Percentiles rank a stretch among this genome's conserved stretches.
Evolutionary conservation across 2,888 invertebrate species (phyloP).

Genomic region (Drosophila lutescens): DNA sequence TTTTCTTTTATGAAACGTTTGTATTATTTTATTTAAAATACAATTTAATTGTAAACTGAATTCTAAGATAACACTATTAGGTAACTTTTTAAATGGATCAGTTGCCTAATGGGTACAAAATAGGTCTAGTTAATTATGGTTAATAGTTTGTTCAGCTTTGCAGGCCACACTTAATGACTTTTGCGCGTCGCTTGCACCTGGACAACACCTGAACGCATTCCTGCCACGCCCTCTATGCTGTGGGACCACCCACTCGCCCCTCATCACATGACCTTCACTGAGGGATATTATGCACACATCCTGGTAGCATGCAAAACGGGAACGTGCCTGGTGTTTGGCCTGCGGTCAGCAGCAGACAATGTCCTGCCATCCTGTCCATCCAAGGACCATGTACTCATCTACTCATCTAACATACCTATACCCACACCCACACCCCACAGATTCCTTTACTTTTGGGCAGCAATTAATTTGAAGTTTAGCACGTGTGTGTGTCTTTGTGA

Average conservation of each 20-base stretch:
- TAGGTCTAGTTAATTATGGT: conserved; percentile 1
- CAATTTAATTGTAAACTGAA: too few species aligned
- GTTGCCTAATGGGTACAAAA: neutral
- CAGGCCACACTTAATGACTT: conserved; percentile 77
- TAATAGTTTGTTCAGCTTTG: conserved; percentile 55
- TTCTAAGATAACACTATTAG: too few species aligned
- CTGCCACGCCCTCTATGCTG: conserved; percentile 13
- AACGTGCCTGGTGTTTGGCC: conserved; percentile 72
- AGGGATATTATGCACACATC: conserved; percentile 19
- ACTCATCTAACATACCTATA: neutral
- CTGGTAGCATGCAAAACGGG: conserved; percentile 25
- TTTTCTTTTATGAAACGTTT: too few species aligned
- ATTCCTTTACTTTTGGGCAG: conserved; percentile 67
- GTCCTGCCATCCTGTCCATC: conserved; percentile 9
- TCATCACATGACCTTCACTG: conserved; percentile 32
- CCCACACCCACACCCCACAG: conserved; percentile 2
- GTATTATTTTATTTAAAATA: too few species aligned
- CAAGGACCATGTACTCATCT: conserved; percentile 4
- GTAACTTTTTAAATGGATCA: neutral
- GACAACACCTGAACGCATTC: conserved; percentile 30
- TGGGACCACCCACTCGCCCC: conserved; percentile 31
- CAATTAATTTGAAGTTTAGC: conserved; percentile 79
- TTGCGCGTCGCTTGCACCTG: conserved; percentile 55
- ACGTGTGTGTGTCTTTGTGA: conserved; percentile 47
- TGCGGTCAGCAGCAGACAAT: conserved; percentile 67